phyloP scores from a whole-genome alignment of 1,140 invertebrate genomes.

The Aphaenogaster ashmeadi region DNA sequence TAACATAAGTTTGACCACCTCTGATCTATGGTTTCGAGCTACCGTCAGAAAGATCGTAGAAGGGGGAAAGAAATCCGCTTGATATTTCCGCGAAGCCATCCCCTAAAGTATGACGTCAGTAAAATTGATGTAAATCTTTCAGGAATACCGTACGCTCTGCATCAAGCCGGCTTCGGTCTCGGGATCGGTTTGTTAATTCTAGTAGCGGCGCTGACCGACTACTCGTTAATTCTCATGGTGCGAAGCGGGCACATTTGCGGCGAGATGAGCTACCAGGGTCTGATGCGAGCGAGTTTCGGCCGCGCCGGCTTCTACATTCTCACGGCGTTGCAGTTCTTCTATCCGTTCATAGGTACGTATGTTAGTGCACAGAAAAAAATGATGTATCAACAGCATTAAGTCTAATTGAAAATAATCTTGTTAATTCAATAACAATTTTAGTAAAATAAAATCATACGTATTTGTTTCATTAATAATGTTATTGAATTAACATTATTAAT shows the following conservation, averaged over 20 bases:
- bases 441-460: too few species aligned
- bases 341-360: conserved; percentile 94
- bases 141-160: conserved; percentile 94
- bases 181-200: conserved; percentile 92
- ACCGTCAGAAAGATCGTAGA: neutral
- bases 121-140: conserved; percentile 66
- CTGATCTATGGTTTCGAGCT: neutral
- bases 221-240: conserved; percentile 94
- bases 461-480: too few species aligned
- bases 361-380: too few species aligned
- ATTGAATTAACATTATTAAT: too few species aligned
- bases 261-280: conserved; percentile 94
- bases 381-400: too few species aligned
- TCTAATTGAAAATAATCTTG: too few species aligned
- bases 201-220: conserved; percentile 94
- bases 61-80: neutral
- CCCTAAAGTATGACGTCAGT: neutral
- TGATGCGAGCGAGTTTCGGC: conserved; percentile 95
- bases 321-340: conserved; percentile 93
- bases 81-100: neutral
- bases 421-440: too few species aligned
- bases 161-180: conserved; percentile 93
- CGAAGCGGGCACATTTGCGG: conserved; percentile 93
- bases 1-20: too few species aligned
- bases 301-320: conserved; percentile 93